phyloP scores from a whole-genome alignment of 2,113 vertebrate genomes.

The Accipiter cooperii region DNA sequence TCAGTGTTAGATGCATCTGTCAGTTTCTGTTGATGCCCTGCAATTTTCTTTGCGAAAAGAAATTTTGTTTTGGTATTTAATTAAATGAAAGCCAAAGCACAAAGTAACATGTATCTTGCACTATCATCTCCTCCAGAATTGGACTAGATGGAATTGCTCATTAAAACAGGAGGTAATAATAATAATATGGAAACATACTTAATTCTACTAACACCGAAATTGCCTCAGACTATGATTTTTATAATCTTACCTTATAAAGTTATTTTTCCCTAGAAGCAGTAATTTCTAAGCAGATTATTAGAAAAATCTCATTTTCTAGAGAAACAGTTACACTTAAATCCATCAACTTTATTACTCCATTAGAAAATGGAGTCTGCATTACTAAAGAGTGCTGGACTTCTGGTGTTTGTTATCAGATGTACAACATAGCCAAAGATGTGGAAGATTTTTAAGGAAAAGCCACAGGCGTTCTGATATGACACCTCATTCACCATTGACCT shows the following conservation, averaged over 20 bases:
- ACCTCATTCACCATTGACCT: constrained; percentile 9
- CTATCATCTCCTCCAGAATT: not conserved
- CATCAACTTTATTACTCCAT: not conserved
- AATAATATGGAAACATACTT: not conserved
- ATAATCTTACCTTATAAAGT: not conserved
- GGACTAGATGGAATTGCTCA: not conserved
- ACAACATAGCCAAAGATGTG: not conserved
- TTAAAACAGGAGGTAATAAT: not conserved
- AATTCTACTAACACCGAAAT: not conserved
- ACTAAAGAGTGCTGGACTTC: not conserved
- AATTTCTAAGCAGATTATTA: not conserved
- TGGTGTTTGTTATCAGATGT: not conserved
- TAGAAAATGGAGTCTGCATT: not conserved
- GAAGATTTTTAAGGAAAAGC: not conserved
- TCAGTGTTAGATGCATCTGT: constrained; percentile 69
- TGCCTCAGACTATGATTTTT: not conserved
- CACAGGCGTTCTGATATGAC: not conserved
- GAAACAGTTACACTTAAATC: not conserved
- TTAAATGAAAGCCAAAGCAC: not conserved
- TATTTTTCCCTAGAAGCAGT: not conserved
- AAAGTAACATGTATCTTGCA: not conserved
- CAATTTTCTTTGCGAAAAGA: constrained; percentile 68
- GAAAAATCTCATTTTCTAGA: not conserved
- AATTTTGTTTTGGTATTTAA: constrained; percentile 11
- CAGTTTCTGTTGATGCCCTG: constrained; percentile 71